Conservation (phyloP, 2,797 vertebrate genomes). For the Peromyscus eremicus region DNA sequence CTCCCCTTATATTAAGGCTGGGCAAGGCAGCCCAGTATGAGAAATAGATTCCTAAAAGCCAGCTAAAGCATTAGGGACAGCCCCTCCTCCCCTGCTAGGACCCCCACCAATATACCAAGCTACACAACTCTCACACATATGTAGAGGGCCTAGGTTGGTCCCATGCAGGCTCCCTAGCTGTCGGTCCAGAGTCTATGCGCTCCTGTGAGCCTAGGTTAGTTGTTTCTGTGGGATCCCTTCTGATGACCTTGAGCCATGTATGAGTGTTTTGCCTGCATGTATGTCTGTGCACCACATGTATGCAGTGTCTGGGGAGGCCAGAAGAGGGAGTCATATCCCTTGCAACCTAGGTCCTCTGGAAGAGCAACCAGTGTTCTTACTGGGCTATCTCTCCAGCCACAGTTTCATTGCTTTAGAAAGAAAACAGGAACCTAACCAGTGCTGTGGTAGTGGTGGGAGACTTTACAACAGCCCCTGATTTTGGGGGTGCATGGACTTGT, state of each 20-base stretch:
- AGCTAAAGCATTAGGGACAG: neutral
- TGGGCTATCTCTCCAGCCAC: neutral
- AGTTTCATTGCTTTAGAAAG: neutral
- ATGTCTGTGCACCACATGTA: neutral
- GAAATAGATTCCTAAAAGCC: neutral
- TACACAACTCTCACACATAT: neutral
- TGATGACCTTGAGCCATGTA: neutral
- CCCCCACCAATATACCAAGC: neutral
- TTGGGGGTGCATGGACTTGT: neutral
- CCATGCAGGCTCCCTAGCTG: neutral
- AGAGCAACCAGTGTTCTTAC: neutral
- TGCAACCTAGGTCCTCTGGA: neutral
- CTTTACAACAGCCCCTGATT: neutral
- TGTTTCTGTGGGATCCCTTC: neutral
- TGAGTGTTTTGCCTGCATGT: neutral
- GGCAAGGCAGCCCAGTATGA: neutral
- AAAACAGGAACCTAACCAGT: neutral
- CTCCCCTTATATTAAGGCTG: neutral
- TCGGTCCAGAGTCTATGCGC: neutral
- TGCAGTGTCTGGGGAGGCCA: neutral
- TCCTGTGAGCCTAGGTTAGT: neutral
- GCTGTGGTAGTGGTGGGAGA: neutral
- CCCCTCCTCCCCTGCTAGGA: neutral
- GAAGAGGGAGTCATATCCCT: neutral
- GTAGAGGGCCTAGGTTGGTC: neutral